Percentiles rank a stretch among this genome's conserved stretches.
phyloP scores from a whole-genome alignment of 2,888 invertebrate genomes.

The Pollenia angustigena region DNA sequence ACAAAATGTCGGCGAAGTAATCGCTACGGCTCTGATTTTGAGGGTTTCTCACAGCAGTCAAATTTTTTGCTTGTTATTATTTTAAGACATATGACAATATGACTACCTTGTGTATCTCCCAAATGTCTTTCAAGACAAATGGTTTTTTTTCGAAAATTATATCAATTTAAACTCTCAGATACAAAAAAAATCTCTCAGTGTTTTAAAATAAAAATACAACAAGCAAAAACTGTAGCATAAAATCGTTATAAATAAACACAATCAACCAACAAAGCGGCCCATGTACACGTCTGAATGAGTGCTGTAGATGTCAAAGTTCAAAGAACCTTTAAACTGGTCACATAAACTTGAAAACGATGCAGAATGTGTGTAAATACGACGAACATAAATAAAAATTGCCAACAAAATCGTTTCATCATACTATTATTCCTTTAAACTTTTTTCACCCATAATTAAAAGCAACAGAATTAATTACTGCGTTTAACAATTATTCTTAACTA shows the following conservation, averaged over 20 bases:
- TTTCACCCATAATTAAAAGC: constrained; percentile 39
- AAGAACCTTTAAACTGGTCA: constrained; percentile 64
- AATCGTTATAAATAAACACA: constrained; percentile 40
- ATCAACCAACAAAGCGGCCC: constrained; percentile 49
- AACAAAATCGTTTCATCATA: constrained; percentile 23
- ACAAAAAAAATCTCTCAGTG: constrained; percentile 2
- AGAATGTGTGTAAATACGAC: constrained; percentile 35
- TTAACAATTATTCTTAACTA: constrained; percentile 32
- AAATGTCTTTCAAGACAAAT: not conserved
- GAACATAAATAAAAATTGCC: constrained; percentile 43
- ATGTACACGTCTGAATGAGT: constrained; percentile 45
- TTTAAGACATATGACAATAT: not conserved
- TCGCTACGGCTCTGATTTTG: too few relatives aligned
- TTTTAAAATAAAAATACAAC: not conserved
- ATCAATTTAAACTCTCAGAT: not conserved
- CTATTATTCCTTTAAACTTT: constrained; percentile 32
- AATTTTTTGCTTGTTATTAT: not conserved
- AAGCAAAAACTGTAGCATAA: constrained; percentile 21
- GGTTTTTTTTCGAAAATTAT: not conserved
- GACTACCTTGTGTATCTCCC: too few relatives aligned
- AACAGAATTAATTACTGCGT: constrained; percentile 43
- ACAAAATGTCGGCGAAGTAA: too few relatives aligned
- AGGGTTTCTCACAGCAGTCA: too few relatives aligned
- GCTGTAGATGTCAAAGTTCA: constrained; percentile 71
- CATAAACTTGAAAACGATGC: constrained; percentile 48